Base-by-base conservation (phyloP, 2,113 vertebrate genomes). In the Rhodinocichla rosea region DNA sequence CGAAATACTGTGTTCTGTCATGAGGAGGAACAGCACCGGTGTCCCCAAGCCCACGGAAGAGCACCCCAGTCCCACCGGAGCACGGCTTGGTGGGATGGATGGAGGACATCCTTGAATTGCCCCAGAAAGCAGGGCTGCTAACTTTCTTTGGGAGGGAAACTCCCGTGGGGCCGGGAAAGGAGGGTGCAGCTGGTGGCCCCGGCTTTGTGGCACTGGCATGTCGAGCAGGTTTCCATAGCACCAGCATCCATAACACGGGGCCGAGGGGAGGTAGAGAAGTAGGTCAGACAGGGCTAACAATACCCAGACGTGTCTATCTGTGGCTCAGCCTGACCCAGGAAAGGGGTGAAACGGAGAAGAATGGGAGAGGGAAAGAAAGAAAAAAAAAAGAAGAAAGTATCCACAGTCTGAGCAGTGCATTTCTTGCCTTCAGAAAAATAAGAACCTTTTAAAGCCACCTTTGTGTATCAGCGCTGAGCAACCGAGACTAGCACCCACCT, bases 221-320 rank as follows among this genome's bases (percentile, higher is more conserved):
- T 94, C 91, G 85, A 74, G 47, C 67, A 60, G 63, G 95, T 97
- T 97, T 88, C 94, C 94, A 97, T 96, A 95, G 96, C 88, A 96
- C 85, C 96, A 89, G 95, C 83, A 97, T 97, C 95, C 70, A 78
- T 91, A 95, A 92, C 95, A 89, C 28, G 2, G 63, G 87, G 87
- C 80, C 83, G 69, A 89, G 33, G 49, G 52, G 87, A 93, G 77
- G 74, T 83, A 92, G 62, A 96, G 91, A 97, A 97, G 79, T 95
- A 95, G 97, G 97, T 96, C 97, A 95, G 79, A 77, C 84, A 67
- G 50, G 87, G 79, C 94, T 96, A 93, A 95, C 93, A 95, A 87
- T 87, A 93, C 85, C 60, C 62, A 92, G 83, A 87, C 77, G 15
- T 69, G 85, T 84, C 88, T 67, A 67, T 91, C 81, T 59, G 45